Percentiles rank a stretch among this genome's conserved stretches.
Evolutionary conservation across 2,797 vertebrate species (phyloP).

Genomic region (Novumbra hubbsi): DNA sequence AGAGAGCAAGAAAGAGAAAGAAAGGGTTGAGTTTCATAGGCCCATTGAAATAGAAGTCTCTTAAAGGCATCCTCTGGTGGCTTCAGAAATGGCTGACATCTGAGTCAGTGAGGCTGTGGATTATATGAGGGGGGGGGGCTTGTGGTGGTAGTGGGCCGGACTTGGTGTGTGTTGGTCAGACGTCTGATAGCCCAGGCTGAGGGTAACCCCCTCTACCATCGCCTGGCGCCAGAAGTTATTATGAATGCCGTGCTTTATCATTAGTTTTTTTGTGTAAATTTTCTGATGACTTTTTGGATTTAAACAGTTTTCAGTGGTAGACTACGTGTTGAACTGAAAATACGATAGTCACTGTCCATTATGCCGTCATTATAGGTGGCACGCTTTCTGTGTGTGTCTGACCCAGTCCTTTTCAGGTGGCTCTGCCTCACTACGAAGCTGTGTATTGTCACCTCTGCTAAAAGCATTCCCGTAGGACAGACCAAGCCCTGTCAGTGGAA

Average conservation of each 20-base stretch:
- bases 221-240: background rate
- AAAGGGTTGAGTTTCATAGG: background rate
- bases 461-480: background rate
- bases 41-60: background rate
- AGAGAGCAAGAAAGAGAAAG: constrained; percentile 46
- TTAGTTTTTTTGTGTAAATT: too few species aligned
- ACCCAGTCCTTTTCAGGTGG: constrained; percentile 29
- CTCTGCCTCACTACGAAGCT: background rate
- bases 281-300: too few species aligned
- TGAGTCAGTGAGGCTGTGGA: background rate
- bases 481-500: background rate
- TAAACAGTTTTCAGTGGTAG: too few species aligned
- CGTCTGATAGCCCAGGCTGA: constrained; percentile 42
- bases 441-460: background rate
- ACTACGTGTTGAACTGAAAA: too few species aligned
- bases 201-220: constrained; percentile 10
- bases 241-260: too few species aligned
- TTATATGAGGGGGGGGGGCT: background rate
- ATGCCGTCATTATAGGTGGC: constrained; percentile 57
- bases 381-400: constrained; percentile 43
- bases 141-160: background rate
- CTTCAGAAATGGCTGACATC: background rate
- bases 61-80: background rate
- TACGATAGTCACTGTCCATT: constrained; percentile 40
- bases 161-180: constrained; percentile 21